Percentiles rank a stretch among this genome's conserved stretches.
Conservation (phyloP, 2,113 vertebrate species). For the Colius striatus region DNA sequence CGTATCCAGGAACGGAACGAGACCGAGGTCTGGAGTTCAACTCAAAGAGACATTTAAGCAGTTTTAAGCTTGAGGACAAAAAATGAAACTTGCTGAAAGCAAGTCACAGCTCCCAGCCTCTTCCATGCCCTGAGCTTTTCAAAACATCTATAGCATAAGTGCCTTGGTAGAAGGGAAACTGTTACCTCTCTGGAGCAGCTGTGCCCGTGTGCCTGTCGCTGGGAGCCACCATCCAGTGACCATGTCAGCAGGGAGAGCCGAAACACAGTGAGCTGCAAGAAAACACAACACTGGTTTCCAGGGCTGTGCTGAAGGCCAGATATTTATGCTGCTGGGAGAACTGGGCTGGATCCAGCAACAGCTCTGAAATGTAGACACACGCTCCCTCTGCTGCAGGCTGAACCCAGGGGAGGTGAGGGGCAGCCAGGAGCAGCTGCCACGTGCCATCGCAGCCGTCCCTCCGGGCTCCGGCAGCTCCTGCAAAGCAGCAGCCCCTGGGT, state of each 20-base stretch:
- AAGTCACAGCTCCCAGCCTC: not conserved
- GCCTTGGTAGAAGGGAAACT: not conserved
- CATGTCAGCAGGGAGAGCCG: constrained; percentile 38
- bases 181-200: constrained; percentile 73
- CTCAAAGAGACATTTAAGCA: not conserved
- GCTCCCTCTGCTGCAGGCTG: not conserved
- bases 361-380: constrained; percentile 52
- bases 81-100: not conserved
- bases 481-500: rapidly evolving
- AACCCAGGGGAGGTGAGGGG: not conserved
- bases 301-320: constrained; percentile 35
- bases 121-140: not conserved
- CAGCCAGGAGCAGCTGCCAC: rapidly evolving
- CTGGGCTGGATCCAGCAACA: constrained; percentile 26
- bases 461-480: not conserved
- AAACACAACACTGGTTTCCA: constrained; percentile 3
- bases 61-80: not conserved
- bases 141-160: rapidly evolving
- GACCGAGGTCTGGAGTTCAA: rapidly evolving
- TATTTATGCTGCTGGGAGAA: constrained; percentile 33
- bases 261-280: constrained; percentile 27
- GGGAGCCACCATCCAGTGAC: not conserved
- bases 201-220: constrained; percentile 42
- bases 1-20: not conserved
- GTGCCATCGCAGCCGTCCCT: not conserved